Base-by-base conservation (phyloP, 2,888 invertebrate species). In the Oligia strigilis region DNA sequence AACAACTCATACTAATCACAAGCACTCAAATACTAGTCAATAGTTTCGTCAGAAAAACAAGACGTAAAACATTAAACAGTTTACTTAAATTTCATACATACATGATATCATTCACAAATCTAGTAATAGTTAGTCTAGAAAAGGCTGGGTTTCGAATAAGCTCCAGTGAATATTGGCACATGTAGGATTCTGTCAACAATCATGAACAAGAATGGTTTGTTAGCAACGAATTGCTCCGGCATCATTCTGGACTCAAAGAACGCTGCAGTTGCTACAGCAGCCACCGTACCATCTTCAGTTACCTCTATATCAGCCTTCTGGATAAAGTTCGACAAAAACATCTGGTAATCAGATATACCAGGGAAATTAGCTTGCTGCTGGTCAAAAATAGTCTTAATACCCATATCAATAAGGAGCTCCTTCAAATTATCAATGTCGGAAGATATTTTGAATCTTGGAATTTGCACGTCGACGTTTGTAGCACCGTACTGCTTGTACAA, bases 381-480 rank as follows among this genome's bases (percentile, higher is more conserved):
- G n/a, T 95, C 94, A 79, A 97, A 96, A 90, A 96, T 91, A 4
- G 89, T 85, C 69, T 65, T 92, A 72, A 97, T 82, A 0, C 96
- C 97, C 96, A 97, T 96, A 80, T 96, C 96, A 0, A 88, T 90
- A 0, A 97, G 87, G 1, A 96, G 81, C 64, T 97, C 96, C 92
- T 95, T 98, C 95, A 84, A 89, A 80, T 96, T 95, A 73, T 93
- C 94, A 40, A 96, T 88, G 36, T 96, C 95, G 0, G 98, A 97
- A 2, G 95, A 92, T 8, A 97, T 95, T 78, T 96, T 97, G 89
- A 98, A 98, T 86, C 97, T 96, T 0, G 98, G 98, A 65, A 98
- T 87, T 86, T 97, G 96, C 0, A 98, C 97, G 55, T 96, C 94
- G 0, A 97, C 97, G 4, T 94, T 94, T n/a, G 92, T 95, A 0